Percentiles rank a stretch among this genome's conserved stretches.
Conservation (phyloP, 2,113 vertebrate genomes). For the Neogale vison region DNA sequence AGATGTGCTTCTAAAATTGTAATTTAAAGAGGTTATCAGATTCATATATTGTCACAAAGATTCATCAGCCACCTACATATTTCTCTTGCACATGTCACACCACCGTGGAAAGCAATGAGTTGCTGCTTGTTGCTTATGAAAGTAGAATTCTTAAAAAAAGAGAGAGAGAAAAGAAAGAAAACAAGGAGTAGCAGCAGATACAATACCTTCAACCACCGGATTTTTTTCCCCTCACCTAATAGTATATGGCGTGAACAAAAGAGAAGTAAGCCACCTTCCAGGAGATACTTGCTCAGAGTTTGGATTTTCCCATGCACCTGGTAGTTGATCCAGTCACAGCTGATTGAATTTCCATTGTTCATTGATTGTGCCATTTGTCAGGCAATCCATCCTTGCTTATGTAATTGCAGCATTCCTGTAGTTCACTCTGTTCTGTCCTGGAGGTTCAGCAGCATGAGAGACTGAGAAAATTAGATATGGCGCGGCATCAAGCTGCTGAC, state of each 20-base stretch:
- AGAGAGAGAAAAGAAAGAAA: neutral
- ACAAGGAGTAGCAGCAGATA: neutral
- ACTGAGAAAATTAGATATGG: conserved; percentile 58
- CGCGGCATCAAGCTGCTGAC: conserved; percentile 42
- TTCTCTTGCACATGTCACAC: conserved; percentile 8
- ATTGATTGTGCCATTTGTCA: conserved; percentile 58
- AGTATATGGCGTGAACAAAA: neutral
- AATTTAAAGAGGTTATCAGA: conserved; percentile 22
- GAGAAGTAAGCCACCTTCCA: neutral
- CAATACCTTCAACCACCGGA: neutral
- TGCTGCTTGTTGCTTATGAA: neutral
- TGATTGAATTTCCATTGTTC: conserved; percentile 76
- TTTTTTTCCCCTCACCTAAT: neutral
- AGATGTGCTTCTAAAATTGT: conserved; percentile 1
- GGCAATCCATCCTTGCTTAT: conserved; percentile 70
- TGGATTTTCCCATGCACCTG: conserved; percentile 36
- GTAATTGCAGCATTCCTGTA: conserved; percentile 60
- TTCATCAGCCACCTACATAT: neutral
- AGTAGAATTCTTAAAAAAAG: neutral
- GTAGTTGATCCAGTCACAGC: conserved; percentile 35
- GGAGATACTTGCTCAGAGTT: neutral
- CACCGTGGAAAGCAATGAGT: conserved; percentile 5
- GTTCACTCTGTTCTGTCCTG: conserved; percentile 54
- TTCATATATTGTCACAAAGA: conserved; percentile 4
- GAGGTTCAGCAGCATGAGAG: conserved; percentile 38